A percentile compares a stretch with the other conserved stretches of the same genome.
These are phyloP conservation scores for Hypanus sabinus DNA, from an alignment of 2,113 vertebrate genomes.

Conservation along the genomic window DNA sequence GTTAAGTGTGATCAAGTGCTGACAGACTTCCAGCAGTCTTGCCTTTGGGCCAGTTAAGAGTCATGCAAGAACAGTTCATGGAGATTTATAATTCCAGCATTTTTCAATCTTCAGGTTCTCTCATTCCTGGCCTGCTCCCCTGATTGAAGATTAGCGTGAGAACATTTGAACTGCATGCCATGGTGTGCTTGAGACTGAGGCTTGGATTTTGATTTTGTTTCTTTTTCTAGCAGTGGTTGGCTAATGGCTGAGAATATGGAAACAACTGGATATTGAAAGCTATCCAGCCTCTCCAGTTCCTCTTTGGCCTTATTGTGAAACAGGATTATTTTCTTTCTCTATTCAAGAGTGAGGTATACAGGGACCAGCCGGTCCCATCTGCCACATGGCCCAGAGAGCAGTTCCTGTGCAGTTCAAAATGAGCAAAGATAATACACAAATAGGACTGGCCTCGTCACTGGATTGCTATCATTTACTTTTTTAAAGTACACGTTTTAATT, in stretches of 20 bases:
- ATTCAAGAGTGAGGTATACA: background rate
- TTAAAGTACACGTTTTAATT: conserved; percentile 24
- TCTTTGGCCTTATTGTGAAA: background rate
- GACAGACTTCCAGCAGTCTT: background rate
- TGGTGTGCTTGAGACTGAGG: background rate
- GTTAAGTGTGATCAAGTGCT: background rate
- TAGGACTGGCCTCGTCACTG: background rate
- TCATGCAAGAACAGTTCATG: background rate
- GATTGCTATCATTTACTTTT: conserved; percentile 8
- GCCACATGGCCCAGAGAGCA: background rate
- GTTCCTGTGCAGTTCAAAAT: conserved; percentile 35
- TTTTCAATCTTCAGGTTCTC: background rate
- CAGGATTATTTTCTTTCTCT: background rate
- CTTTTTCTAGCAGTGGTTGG: conserved; percentile 8
- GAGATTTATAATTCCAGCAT: background rate
- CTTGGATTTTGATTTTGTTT: background rate
- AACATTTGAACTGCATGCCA: background rate
- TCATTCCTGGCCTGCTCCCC: background rate
- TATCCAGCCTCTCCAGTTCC: background rate
- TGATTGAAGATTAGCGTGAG: background rate
- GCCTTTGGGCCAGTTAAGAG: background rate
- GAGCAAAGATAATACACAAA: conserved; percentile 14
- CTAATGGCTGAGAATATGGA: background rate
- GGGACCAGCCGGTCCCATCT: conserved; percentile 5
- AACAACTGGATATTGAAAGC: background rate